Evolutionary conservation across 2,888 invertebrate species (phyloP).

Genomic region (Ptychoptera albimana): DNA sequence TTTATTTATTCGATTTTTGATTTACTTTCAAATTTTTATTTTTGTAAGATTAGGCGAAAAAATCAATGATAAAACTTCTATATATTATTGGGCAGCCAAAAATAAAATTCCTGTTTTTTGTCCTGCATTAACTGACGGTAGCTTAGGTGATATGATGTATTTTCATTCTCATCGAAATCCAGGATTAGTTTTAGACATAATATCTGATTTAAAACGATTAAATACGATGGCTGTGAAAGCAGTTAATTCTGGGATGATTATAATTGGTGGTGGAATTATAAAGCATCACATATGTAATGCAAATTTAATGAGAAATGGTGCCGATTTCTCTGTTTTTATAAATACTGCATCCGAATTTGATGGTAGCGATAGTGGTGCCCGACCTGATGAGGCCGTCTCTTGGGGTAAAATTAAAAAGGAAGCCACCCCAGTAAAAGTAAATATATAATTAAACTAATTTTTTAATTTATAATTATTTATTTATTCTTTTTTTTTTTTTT

Average conservation of each 20-base stretch:
- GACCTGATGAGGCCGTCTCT: slow-evolving; percentile 95
- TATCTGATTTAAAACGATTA: slow-evolving; percentile 75
- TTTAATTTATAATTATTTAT: slow-evolving; percentile 1
- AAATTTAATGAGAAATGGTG: slow-evolving; percentile 98
- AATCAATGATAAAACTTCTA: slow-evolving; percentile 79
- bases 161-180: slow-evolving; percentile 91
- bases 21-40: slow-evolving; percentile 18
- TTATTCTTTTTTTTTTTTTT: slow-evolving; percentile 22
- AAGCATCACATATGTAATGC: slow-evolving; percentile 99
- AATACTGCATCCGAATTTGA: slow-evolving; percentile 95
- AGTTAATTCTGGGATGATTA: slow-evolving; percentile 86
- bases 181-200: slow-evolving; percentile 83
- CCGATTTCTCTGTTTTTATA: slow-evolving; percentile 86
- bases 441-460: neutral
- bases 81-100: slow-evolving; percentile 93
- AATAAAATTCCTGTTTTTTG: slow-evolving; percentile 96
- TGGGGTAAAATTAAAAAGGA: slow-evolving; percentile 94
- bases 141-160: slow-evolving; percentile 97
- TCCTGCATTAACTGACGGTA: slow-evolving; percentile 96
- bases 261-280: slow-evolving; percentile 89
- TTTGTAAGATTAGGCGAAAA: slow-evolving; percentile 58
- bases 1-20: neutral
- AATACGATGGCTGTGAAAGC: slow-evolving; percentile 93
- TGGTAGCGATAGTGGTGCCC: slow-evolving; percentile 93
- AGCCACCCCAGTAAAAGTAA: slow-evolving; percentile 68